A percentile compares a stretch with the other conserved stretches of the same genome.
These are phyloP conservation scores for Drosophila neotestacea DNA, from an alignment of 2,888 invertebrate species.

Conservation along the genomic window DNA sequence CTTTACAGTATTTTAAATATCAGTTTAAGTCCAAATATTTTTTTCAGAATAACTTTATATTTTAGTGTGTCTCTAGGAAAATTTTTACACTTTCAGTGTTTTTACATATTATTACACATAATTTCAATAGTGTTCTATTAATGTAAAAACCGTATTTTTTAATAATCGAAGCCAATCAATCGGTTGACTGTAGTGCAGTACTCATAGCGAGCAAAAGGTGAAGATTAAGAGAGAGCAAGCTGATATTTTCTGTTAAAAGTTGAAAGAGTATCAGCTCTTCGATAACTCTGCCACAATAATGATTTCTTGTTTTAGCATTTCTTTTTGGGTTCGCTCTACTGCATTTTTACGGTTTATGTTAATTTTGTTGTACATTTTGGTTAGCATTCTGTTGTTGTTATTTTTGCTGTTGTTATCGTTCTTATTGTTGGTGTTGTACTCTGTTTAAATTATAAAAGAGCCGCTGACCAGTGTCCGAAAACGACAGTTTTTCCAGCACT, in stretches of 20 bases:
- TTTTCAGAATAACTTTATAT: no score
- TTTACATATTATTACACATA: no score
- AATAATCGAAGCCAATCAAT: no score
- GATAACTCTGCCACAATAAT: neutral
- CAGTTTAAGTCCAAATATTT: no score
- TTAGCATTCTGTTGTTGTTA: conserved; percentile 20
- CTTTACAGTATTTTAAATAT: no score
- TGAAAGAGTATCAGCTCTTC: conserved; percentile 3
- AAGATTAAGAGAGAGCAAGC: neutral
- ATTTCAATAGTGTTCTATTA: no score
- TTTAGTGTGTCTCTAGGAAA: no score
- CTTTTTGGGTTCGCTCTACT: conserved; percentile 25
- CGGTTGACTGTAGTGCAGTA: no score
- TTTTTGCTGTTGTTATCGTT: conserved; percentile 19
- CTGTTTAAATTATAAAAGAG: conserved; percentile 61
- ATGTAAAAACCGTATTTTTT: no score
- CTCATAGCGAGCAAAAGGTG: no score
- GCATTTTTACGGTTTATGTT: conserved; percentile 67
- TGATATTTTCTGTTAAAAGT: neutral
- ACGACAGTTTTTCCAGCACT: conserved; percentile 52
- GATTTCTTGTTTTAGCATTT: conserved; percentile 17
- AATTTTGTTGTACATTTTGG: conserved; percentile 45
- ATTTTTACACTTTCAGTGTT: no score
- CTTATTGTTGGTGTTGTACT: conserved; percentile 13
- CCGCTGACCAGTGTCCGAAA: conserved; percentile 44